phyloP scores from a whole-genome alignment of 2,888 invertebrate genomes.

The Callosobruchus maculatus region DNA sequence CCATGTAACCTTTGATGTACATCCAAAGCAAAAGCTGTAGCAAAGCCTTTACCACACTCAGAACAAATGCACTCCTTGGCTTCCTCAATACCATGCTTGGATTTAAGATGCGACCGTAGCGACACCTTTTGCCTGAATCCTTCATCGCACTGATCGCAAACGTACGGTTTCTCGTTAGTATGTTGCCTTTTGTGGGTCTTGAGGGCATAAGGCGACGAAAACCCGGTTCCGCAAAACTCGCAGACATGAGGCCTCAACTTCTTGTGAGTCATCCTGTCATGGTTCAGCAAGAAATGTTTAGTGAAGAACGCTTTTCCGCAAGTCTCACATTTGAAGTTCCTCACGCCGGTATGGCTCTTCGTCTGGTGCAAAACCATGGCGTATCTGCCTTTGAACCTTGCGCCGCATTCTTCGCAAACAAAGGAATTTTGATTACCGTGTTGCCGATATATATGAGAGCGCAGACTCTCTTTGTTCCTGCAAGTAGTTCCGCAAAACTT shows the following conservation, averaged over 20 bases:
- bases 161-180: slow-evolving; percentile 33
- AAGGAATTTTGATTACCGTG: slow-evolving; percentile 33
- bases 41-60: slow-evolving; percentile 31
- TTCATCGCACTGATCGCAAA: slow-evolving; percentile 29
- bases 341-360: slow-evolving; percentile 35
- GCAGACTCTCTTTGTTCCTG: slow-evolving; percentile 39
- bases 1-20: slow-evolving; percentile 30
- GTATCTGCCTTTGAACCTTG: slow-evolving; percentile 33
- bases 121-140: slow-evolving; percentile 36
- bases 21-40: slow-evolving; percentile 30
- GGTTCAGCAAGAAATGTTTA: slow-evolving; percentile 25
- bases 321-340: slow-evolving; percentile 31
- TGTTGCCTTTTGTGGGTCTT: slow-evolving; percentile 33
- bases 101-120: slow-evolving; percentile 34
- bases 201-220: slow-evolving; percentile 30
- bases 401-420: slow-evolving; percentile 38
- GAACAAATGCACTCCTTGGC: slow-evolving; percentile 29
- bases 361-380: slow-evolving; percentile 34
- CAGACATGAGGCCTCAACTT: slow-evolving; percentile 27
- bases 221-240: slow-evolving; percentile 30
- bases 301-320: slow-evolving; percentile 33
- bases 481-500: slow-evolving; percentile 37
- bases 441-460: slow-evolving; percentile 39
- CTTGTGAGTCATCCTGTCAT: slow-evolving; percentile 29
- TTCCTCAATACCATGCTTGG: slow-evolving; percentile 32